Evolutionary conservation across 2,888 invertebrate species (phyloP).

Genomic region (Ceriagrion tenellum): DNA sequence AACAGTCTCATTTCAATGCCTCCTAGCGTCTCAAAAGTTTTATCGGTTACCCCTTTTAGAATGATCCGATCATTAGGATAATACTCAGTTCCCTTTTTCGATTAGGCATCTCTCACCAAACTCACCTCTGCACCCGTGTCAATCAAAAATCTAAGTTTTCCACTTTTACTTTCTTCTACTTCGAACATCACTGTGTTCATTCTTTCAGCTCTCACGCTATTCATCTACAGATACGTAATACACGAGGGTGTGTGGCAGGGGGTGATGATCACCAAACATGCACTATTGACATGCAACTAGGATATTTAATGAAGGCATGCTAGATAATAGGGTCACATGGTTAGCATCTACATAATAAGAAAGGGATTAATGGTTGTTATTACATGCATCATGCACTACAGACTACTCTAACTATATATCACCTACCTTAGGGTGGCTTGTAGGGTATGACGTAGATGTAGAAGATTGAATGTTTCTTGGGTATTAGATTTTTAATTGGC

Average conservation of each 20-base stretch:
- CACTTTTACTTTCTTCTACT: background rate
- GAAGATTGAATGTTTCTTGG: too few species aligned
- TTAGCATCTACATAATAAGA: too few species aligned
- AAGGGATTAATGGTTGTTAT: too few species aligned
- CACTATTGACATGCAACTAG: too few species aligned
- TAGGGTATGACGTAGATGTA: too few species aligned
- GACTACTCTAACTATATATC: too few species aligned
- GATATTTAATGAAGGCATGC: too few species aligned
- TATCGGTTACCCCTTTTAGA: background rate
- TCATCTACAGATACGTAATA: too few species aligned
- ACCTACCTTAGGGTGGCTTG: too few species aligned
- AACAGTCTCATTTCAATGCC: background rate
- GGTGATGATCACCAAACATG: background rate
- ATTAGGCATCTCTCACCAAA: background rate
- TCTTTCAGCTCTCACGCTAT: background rate
- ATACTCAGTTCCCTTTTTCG: background rate
- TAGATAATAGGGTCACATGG: too few species aligned
- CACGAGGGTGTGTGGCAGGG: background rate
- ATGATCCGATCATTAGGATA: background rate
- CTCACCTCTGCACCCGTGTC: background rate
- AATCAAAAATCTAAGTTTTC: background rate
- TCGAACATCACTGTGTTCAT: background rate
- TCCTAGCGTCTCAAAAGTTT: background rate
- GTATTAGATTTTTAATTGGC: too few species aligned
- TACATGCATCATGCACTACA: too few species aligned